Evolutionary conservation across 2,797 vertebrate species (phyloP).

Genomic region (Chrysocyon brachyurus): DNA sequence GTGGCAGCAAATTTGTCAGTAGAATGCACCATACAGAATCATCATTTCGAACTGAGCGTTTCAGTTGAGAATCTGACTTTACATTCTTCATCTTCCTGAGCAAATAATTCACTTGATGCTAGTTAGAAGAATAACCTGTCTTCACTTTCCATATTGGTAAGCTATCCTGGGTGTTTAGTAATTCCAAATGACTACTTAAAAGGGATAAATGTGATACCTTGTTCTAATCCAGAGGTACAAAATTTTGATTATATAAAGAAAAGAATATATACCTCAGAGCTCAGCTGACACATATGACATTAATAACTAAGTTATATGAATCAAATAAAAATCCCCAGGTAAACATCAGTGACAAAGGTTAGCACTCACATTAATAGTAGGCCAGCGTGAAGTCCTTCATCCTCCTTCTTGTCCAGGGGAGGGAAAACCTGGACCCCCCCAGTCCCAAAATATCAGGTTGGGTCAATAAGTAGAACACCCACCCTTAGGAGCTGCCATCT

Average conservation of each 20-base stretch:
- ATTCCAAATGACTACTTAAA: not conserved
- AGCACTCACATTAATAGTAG: constrained; percentile 77
- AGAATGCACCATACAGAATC: not conserved
- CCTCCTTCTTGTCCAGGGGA: constrained; percentile 41
- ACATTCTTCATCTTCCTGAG: not conserved
- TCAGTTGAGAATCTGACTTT: constrained; percentile 24
- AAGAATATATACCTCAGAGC: constrained; percentile 28
- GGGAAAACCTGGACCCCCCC: not conserved
- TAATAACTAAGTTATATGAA: not conserved
- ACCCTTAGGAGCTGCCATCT: not conserved
- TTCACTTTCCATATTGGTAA: constrained; percentile 27
- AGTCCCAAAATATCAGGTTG: not conserved
- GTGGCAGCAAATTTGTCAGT: not conserved
- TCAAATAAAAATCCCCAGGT: constrained; percentile 48
- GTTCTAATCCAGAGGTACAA: constrained; percentile 29
- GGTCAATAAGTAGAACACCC: not conserved
- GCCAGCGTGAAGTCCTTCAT: not conserved
- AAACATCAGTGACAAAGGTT: constrained; percentile 5
- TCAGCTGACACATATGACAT: not conserved
- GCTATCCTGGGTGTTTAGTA: not conserved
- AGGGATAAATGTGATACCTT: not conserved
- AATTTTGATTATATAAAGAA: constrained; percentile 49
- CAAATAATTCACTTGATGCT: not conserved
- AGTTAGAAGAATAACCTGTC: constrained; percentile 40
- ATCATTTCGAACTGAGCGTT: not conserved